These are phyloP conservation scores for Xiphydria camelus DNA, from an alignment of 2,888 invertebrate genomes.

Conservation along the genomic window DNA sequence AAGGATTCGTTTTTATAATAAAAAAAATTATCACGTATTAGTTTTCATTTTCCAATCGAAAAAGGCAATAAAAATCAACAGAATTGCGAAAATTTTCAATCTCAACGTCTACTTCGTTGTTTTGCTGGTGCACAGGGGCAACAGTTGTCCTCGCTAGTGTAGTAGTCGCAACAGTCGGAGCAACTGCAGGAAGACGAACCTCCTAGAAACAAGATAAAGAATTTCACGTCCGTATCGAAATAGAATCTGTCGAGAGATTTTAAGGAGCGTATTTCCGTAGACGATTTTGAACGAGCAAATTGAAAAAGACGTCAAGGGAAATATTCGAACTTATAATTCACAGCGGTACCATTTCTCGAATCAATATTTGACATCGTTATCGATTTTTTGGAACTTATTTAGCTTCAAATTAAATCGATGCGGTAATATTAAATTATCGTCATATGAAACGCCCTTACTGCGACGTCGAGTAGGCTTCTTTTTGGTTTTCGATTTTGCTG, in stretches of 20 bases:
- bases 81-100: not conserved
- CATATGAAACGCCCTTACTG: constrained; percentile 6
- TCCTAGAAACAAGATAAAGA: constrained; percentile 6
- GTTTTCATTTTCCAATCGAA: too few relatives aligned
- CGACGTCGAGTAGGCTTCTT: constrained; percentile 19
- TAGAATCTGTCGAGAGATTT: too few relatives aligned
- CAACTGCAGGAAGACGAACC: constrained; percentile 16
- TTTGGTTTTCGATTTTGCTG: constrained; percentile 16
- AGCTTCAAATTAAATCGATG: too few relatives aligned
- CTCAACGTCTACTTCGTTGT: not conserved
- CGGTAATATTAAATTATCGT: not conserved
- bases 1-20: too few relatives aligned
- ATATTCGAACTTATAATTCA: too few relatives aligned
- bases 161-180: constrained; percentile 17
- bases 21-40: too few relatives aligned
- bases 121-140: not conserved
- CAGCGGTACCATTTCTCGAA: too few relatives aligned
- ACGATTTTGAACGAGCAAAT: not conserved
- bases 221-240: not conserved
- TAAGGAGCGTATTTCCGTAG: too few relatives aligned
- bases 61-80: too few relatives aligned
- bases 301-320: not conserved
- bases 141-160: constrained; percentile 16
- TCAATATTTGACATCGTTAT: too few relatives aligned
- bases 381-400: too few relatives aligned